Conservation (phyloP, 2,888 invertebrate genomes). For the Ariolimax columbianus region DNA sequence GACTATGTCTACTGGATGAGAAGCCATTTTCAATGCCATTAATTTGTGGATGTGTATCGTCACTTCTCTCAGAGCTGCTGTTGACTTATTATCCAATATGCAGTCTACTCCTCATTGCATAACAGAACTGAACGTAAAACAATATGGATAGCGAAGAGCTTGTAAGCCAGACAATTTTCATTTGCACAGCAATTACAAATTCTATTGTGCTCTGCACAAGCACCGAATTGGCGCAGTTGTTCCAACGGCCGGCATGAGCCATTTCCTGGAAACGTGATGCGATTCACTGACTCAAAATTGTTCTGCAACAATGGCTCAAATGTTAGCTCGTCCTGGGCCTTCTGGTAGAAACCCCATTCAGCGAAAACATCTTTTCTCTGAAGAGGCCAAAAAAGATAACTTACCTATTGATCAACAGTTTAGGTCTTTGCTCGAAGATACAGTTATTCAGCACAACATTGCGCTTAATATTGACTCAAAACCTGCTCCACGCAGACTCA, state of each 20-base stretch:
- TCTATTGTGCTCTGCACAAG: not conserved
- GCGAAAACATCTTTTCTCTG: not conserved
- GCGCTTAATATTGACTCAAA: conserved; percentile 94
- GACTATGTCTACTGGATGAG: too few relatives aligned
- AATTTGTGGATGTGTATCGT: too few relatives aligned
- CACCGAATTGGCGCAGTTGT: not conserved
- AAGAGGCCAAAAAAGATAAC: too few relatives aligned
- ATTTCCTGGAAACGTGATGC: conserved; percentile 25
- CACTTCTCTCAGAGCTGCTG: too few relatives aligned
- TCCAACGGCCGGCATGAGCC: not conserved
- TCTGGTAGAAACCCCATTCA: not conserved
- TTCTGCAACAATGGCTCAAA: conserved; percentile 36
- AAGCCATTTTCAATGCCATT: too few relatives aligned
- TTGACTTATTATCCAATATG: too few relatives aligned
- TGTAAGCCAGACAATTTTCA: too few relatives aligned
- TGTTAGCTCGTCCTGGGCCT: conserved; percentile 13
- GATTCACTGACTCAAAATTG: not conserved
- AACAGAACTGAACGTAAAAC: too few relatives aligned
- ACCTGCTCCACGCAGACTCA: conserved; percentile 91
- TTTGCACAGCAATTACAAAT: not conserved
- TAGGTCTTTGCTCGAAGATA: conserved; percentile 77
- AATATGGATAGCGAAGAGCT: too few relatives aligned
- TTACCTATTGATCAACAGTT: conserved; percentile 67
- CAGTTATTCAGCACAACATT: conserved; percentile 95
- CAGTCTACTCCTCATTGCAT: too few relatives aligned